These are phyloP conservation scores for Penaeus chinensis DNA, from an alignment of 1,140 invertebrate species.

Conservation along the genomic window DNA sequence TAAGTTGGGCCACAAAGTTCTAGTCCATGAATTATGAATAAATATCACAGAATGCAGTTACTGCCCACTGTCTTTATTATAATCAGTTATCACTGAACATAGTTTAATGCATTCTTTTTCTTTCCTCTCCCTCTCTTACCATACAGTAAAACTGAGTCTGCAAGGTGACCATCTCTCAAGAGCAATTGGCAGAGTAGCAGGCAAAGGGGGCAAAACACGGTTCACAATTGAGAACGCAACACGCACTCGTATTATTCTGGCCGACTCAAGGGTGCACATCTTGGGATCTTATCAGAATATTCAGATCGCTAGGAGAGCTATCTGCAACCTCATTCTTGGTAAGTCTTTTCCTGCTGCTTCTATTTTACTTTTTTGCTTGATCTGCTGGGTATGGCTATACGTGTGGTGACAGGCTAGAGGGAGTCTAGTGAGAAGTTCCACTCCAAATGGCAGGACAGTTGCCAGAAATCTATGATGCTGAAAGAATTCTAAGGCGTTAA, in stretches of 20 bases:
- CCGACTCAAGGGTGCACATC: constrained; percentile 96
- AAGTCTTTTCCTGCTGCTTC: constrained; percentile 72
- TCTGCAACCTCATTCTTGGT: constrained; percentile 97
- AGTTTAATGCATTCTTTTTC: not conserved
- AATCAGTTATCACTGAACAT: not conserved
- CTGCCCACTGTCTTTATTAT: not conserved
- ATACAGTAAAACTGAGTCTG: constrained; percentile 82
- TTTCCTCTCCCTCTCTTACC: not conserved
- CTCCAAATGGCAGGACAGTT: no score
- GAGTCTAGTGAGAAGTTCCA: no score
- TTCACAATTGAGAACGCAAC: constrained; percentile 99
- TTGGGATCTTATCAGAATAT: constrained; percentile 98
- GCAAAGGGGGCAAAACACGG: constrained; percentile 96
- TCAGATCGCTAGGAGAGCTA: constrained; percentile 91
- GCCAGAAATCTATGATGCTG: no score
- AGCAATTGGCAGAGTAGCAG: constrained; percentile 95
- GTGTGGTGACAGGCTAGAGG: no score
- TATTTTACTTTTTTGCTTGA: not conserved
- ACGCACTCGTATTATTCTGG: constrained; percentile 97
- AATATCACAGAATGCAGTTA: not conserved
- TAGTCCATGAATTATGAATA: no score
- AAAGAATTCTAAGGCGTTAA: no score
- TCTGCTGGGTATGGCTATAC: no score
- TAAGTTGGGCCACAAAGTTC: no score
- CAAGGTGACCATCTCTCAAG: constrained; percentile 96